Base-by-base conservation (phyloP, 2,113 vertebrate species). In the Pungitius pungitius region DNA sequence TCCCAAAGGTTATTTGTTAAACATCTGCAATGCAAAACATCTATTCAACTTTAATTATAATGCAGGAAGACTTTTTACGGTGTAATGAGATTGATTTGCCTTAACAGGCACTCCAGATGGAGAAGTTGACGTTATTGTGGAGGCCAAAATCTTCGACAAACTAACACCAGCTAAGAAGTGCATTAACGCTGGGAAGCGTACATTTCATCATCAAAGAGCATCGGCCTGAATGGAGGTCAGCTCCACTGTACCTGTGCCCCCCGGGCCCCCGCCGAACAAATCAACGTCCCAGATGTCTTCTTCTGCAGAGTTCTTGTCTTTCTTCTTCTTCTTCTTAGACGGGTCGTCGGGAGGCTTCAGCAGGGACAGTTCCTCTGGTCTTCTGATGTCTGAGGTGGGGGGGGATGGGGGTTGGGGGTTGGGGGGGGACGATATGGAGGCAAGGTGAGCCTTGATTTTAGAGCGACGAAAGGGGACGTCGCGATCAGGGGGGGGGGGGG, bases 321-420 rank as follows among this genome's bases (percentile, higher is more conserved):
- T 99, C 83, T 95, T 99, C 89, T 97, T 99, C 89, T 96, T 99
- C 92, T 97, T 99, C 90, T 96, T 98, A n/a, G 90, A 92, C 8
- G 64, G 86, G 52, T 96, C 95, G 77, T 93, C 94, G 12, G 92
- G 81, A 65, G 89, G 96, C 84, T 92, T 97, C 80, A 98, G 85
- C 66, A 99, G 89, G 24, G 98, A 99, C 56, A 99, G 93, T 72
- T 99, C 98, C 92, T 99, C 97, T 70, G 97, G 56, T 85, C 96
- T 90, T 74, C 97, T 95, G 75, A 99, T 96, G 89, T 97, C 98
- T 99, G 61, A 30, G 37, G 81, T 1, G 27, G 30, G 35, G 18
- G 15, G 5, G 42, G 71, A 27, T 6, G 51, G 2, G 8, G 56
- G 27, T 42, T n/a, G 3, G 22, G 33, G 18, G 17, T n/a, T n/a